Base-by-base conservation (phyloP, 2,113 vertebrate species). In the Syngnathus scovelli region DNA sequence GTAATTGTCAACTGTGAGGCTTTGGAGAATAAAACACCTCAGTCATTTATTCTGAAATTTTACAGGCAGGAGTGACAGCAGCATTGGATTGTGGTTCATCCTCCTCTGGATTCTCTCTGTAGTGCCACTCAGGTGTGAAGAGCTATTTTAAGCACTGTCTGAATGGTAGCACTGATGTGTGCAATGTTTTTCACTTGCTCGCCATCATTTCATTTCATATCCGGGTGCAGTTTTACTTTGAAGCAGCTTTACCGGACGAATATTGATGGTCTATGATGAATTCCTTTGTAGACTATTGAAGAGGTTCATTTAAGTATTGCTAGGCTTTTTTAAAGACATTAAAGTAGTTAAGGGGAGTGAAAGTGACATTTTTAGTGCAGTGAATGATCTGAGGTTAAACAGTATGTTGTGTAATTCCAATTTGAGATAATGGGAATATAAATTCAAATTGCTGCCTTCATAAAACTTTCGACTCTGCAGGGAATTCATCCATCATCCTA, bases 121-220 rank as follows among this genome's bases (percentile, higher is more conserved):
- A 44, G 41, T 41, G 15, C 61, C 61, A 62, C 39, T 62, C 61
- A 44, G 61, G 61, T 62, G 61, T 62, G 61, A 62, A 62, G 39
- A 7, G 21, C 39, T 62, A 62, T 62, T 62, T 62, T 44, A 41
- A 62, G 61, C 61, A 11, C 12, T 16, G 39, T 62, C 61, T 43
- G 21, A 62, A 44, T 44, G 39, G 61, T 23, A 62, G 61, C 61
- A 27, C 39, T 62, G 61, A 62, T 62, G 61, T 62, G 61, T 44
- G 39, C 61, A 62, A 62, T 62, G 41, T 62, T 62, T 62, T 62
- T 62, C n/a, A 44, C 41, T 44, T 27, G 61, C 61, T 44, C 41
- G 12, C 41, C 41, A 62, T 62, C 61, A 44, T 44, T 23, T 62
- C 39, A 62, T 62, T 23, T 62, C 21, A 62, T 44, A 62, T 44